These are phyloP conservation scores for Anticlea derivata DNA, from an alignment of 2,888 invertebrate genomes.

Conservation along the genomic window DNA sequence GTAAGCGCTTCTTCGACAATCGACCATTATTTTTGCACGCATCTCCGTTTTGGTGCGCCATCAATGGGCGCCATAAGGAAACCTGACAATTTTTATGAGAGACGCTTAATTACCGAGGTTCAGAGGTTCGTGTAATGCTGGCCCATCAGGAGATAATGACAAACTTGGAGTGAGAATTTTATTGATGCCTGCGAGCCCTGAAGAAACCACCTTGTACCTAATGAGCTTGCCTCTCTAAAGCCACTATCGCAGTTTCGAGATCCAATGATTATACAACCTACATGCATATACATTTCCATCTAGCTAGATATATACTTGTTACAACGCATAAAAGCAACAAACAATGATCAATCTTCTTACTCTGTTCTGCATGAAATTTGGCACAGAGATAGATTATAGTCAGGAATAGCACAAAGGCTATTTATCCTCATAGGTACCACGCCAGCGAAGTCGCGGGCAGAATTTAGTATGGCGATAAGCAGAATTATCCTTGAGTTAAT, in stretches of 20 bases:
- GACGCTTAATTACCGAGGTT: conserved; percentile 32
- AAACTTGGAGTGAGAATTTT: conserved; percentile 16
- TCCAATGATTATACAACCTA: conserved; percentile 1
- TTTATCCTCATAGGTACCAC: too few relatives aligned
- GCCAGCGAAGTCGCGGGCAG: too few relatives aligned
- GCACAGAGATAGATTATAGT: too few relatives aligned
- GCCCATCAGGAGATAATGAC: conserved; percentile 29
- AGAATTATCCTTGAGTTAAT: too few relatives aligned
- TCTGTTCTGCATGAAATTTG: too few relatives aligned
- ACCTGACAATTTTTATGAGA: conserved; percentile 43
- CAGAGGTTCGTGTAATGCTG: conserved; percentile 24
- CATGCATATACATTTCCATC: neutral
- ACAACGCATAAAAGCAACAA: too few relatives aligned
- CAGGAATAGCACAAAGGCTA: too few relatives aligned
- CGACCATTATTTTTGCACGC: conserved; percentile 52
- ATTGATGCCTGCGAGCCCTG: conserved; percentile 2
- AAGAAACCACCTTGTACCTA: neutral
- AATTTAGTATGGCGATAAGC: too few relatives aligned
- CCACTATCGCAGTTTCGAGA: neutral
- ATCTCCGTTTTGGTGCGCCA: conserved; percentile 38
- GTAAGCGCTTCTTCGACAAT: conserved; percentile 55
- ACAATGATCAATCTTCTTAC: too few relatives aligned
- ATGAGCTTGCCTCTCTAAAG: neutral
- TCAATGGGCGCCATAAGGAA: conserved; percentile 15
- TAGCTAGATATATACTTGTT: too few relatives aligned